Evolutionary conservation across 2,113 vertebrate species (phyloP).

Genomic region (Steatornis caripensis): DNA sequence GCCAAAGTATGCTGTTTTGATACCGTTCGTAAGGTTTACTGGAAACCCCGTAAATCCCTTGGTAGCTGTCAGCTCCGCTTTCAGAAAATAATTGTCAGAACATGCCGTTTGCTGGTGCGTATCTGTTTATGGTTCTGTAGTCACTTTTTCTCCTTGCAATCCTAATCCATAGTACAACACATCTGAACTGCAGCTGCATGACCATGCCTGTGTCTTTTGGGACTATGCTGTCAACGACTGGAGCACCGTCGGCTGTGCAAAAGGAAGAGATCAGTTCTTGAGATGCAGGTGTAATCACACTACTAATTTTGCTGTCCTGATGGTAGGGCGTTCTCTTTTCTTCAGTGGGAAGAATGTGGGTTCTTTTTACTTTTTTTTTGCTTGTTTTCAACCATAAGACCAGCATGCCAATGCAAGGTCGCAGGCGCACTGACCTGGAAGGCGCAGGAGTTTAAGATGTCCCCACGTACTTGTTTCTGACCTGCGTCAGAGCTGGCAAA

Average conservation of each 20-base stretch:
- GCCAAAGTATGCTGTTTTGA: background rate
- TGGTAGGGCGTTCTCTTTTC: constrained; percentile 56
- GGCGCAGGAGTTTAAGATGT: background rate
- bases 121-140: background rate
- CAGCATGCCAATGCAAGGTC: background rate
- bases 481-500: background rate
- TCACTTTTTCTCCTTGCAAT: background rate
- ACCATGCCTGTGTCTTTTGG: constrained; percentile 76
- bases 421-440: background rate
- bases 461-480: background rate
- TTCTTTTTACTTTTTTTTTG: background rate
- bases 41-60: background rate
- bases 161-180: background rate
- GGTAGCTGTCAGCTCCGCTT: background rate
- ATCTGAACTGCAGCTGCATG: background rate
- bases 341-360: background rate
- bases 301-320: constrained; percentile 75
- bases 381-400: background rate
- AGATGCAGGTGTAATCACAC: constrained; percentile 73
- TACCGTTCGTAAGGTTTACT: background rate
- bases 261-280: background rate
- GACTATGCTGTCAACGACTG: constrained; percentile 47
- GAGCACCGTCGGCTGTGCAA: constrained; percentile 66
- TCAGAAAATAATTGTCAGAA: background rate
- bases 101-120: fast-evolving